phyloP scores from a whole-genome alignment of 2,113 vertebrate species.

The Takifugu flavidus region DNA sequence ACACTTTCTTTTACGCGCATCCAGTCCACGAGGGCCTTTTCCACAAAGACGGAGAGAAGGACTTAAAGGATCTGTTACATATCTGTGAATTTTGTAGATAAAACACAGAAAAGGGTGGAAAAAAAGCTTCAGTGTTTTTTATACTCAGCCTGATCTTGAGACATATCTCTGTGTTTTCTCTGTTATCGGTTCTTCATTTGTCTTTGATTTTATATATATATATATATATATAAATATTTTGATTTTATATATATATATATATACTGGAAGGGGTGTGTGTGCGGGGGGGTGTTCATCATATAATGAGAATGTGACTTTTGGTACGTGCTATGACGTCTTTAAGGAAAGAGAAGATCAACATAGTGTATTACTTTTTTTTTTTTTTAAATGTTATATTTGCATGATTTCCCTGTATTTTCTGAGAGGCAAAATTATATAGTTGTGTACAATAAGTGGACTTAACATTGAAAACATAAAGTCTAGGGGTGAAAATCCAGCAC shows the following conservation, averaged over 20 bases:
- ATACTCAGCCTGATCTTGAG: slow-evolving; percentile 73
- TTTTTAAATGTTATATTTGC: slow-evolving; percentile 77
- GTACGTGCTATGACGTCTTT: slow-evolving; percentile 60
- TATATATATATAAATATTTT: no score
- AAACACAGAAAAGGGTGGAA: slow-evolving; percentile 47
- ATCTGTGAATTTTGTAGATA: slow-evolving; percentile 79
- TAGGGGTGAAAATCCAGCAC: slow-evolving; percentile 60
- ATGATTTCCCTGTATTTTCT: slow-evolving; percentile 79
- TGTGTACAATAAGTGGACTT: slow-evolving; percentile 75
- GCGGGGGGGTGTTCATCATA: slow-evolving; percentile 9
- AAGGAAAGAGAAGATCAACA: slow-evolving; percentile 64
- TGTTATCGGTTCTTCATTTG: slow-evolving; percentile 51
- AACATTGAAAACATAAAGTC: slow-evolving; percentile 67
- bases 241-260: neutral
- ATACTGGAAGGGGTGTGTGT: neutral
- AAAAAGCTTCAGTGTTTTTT: slow-evolving; percentile 69
- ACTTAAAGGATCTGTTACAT: slow-evolving; percentile 69
- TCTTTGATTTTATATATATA: slow-evolving; percentile 39
- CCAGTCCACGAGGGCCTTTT: slow-evolving; percentile 46
- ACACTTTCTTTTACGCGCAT: slow-evolving; percentile 2
- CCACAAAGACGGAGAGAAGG: slow-evolving; percentile 63
- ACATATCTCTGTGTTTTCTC: slow-evolving; percentile 60
- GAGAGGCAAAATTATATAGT: slow-evolving; percentile 72
- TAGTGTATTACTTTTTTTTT: slow-evolving; percentile 66
- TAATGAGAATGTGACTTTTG: slow-evolving; percentile 40